phyloP scores from a whole-genome alignment of 2,113 vertebrate genomes.

The Kryptolebias marmoratus region DNA sequence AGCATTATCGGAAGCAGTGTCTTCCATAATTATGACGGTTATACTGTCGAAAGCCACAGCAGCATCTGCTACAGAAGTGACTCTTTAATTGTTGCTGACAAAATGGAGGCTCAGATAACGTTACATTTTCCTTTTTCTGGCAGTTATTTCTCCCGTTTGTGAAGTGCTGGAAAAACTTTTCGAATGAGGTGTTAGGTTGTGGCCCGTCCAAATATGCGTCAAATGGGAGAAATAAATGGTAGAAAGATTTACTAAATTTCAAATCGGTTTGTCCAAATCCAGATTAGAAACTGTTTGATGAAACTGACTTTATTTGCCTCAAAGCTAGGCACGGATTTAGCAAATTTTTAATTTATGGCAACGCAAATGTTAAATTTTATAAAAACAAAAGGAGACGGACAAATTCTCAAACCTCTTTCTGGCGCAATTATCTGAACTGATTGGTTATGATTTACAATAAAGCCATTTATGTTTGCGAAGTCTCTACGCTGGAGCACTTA shows the following conservation, averaged over 20 bases:
- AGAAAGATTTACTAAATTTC: neutral
- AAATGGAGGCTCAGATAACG: conserved; percentile 12
- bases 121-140: neutral
- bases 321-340: neutral
- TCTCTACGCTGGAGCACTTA: conserved; percentile 57
- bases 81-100: conserved; percentile 52
- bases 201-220: neutral
- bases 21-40: conserved; percentile 99
- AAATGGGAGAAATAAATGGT: conserved; percentile 10
- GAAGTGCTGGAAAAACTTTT: too few species aligned
- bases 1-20: conserved; percentile 99
- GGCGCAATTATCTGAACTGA: neutral
- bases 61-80: conserved; percentile 93
- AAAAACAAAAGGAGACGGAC: neutral
- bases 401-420: neutral
- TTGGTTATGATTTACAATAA: conserved; percentile 22
- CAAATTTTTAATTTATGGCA: neutral
- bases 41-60: conserved; percentile 96
- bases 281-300: neutral
- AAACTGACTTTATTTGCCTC: neutral
- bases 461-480: conserved; percentile 64
- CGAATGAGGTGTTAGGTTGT: neutral
- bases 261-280: neutral
- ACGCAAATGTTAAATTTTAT: neutral
- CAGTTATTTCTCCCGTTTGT: conserved; percentile 4